Conservation (phyloP, 2,888 invertebrate species). For the Epistrophe grossulariae region DNA sequence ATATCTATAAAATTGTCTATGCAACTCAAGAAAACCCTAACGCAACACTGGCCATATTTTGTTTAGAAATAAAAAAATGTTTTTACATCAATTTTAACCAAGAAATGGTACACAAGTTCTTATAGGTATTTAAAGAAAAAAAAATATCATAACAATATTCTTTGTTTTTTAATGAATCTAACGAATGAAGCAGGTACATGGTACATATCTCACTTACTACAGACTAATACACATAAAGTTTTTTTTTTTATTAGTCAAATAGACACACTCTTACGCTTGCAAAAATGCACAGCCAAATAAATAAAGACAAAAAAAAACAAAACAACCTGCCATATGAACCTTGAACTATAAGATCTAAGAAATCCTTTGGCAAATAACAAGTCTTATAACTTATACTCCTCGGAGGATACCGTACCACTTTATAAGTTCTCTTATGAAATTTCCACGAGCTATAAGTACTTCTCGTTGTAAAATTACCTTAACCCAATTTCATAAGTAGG, state of each 20-base stretch:
- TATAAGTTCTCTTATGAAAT: conserved; percentile 2
- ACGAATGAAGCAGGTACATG: no score
- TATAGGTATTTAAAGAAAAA: no score
- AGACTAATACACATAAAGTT: no score
- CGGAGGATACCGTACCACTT: neutral
- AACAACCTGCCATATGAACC: neutral
- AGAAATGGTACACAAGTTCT: no score
- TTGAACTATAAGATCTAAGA: conserved; percentile 4
- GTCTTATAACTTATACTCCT: neutral
- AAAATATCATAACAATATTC: no score
- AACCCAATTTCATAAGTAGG: conserved; percentile 28
- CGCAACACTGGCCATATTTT: no score
- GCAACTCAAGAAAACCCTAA: no score
- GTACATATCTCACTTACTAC: no score
- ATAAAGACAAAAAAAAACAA: neutral
- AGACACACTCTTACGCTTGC: neutral
- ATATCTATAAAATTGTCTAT: no score
- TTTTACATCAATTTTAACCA: no score
- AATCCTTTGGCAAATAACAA: neutral
- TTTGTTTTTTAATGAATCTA: no score
- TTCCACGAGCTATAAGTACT: conserved; percentile 25
- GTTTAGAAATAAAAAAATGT: no score
- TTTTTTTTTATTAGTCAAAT: neutral
- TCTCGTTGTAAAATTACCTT: conserved; percentile 34
- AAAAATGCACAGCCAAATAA: neutral